Base-by-base conservation (phyloP, 2,113 vertebrate genomes). In the Lagopus muta region DNA sequence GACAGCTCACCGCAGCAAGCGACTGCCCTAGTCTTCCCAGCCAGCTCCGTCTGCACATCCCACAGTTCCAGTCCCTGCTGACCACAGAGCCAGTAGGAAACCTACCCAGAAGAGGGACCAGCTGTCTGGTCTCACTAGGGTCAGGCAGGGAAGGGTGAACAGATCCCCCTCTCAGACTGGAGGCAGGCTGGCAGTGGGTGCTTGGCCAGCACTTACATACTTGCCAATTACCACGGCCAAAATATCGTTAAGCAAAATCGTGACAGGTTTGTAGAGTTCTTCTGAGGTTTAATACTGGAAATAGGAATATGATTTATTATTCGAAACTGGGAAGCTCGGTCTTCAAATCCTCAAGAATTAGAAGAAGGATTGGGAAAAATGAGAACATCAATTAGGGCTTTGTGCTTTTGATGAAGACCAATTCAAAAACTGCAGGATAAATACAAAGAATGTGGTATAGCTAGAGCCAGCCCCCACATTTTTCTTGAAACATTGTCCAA, bases 81-180 rank as follows among this genome's bases (percentile, higher is more conserved):
- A 12, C 30, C 24, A 47, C 38, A 54, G 52, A 54, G 27, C 52
- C 25, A 8, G 40, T 79, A 80, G 45, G 36, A 74, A 38, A 64
- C 34, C 1, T 50, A 24, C 60, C 54, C 30, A 70, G 36, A 1
- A 5, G 74, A 57, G 21, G 50, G 42, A 64, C 57, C 0, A 13
- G 24, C 4, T 7, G 17, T 45, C 15, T 28, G 74, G 13, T 40
- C 81, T 74, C 11, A 0, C 66, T 0, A 0, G 20, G 62, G 25
- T 81, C 55, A 47, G 52, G 5, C 50, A 17, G 38, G 18, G 57
- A 84, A 70, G 52, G 30, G 75, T 61, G 48, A 77, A 57, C 50
- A 71, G 73, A 65, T 88, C 80, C 90, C 80, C 82, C 88, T 83
- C 88, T 94, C 28, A 60, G 17, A 72, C 83, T 64, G 66, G 89